A percentile compares a stretch with the other conserved stretches of the same genome.
Conservation (phyloP, 2,888 invertebrate species). For the Pyrrhosoma nymphula region DNA sequence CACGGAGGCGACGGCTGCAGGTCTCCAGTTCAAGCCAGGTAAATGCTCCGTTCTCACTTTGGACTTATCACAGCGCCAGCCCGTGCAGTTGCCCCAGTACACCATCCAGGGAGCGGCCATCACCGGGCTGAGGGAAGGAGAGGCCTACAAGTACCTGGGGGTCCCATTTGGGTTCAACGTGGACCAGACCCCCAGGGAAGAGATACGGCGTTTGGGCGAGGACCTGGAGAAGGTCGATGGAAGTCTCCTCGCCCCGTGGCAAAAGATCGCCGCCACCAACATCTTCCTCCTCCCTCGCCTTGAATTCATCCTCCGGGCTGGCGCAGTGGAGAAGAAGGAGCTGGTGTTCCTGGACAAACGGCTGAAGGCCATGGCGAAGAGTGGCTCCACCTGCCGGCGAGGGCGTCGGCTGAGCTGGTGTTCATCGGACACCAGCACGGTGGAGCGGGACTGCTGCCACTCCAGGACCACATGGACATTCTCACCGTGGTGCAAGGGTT, state of each 20-base stretch:
- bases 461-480: constrained; percentile 74
- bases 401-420: constrained; percentile 74
- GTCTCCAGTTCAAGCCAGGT: constrained; percentile 74
- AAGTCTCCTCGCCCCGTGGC: constrained; percentile 73
- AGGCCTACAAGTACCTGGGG: constrained; percentile 74
- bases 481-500: constrained; percentile 74
- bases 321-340: background rate
- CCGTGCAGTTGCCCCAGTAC: constrained; percentile 31
- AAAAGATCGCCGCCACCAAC: constrained; percentile 72
- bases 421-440: constrained; percentile 71
- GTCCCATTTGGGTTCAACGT: constrained; percentile 74
- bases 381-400: constrained; percentile 74
- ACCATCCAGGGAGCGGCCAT: constrained; percentile 2
- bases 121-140: background rate
- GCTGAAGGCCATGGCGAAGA: constrained; percentile 72
- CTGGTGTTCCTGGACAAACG: constrained; percentile 73
- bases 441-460: constrained; percentile 74
- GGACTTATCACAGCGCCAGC: constrained; percentile 73
- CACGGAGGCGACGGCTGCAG: constrained; percentile 68
- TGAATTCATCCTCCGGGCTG: too few species aligned
- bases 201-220: constrained; percentile 70
- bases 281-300: constrained; percentile 72
- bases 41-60: constrained; percentile 74
- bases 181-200: constrained; percentile 71
- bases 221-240: too few species aligned